Evolutionary conservation across 2,797 vertebrate genomes (phyloP), one percentile per base, ranked within the genome.

Genomic region (Enteromius trimaculatus): DNA sequence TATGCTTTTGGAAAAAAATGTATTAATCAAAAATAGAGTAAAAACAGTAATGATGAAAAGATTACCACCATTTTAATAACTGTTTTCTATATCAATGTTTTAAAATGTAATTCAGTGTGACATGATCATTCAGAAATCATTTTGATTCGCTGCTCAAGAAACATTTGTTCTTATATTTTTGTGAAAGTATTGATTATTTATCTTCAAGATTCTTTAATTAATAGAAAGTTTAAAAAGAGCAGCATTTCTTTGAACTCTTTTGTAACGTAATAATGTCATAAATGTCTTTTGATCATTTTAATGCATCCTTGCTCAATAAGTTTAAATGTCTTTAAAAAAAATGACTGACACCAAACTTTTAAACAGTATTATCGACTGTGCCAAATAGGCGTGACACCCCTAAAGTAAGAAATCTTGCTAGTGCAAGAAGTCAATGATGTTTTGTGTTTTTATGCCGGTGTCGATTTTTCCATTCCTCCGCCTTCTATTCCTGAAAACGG

Each of bases 401-500:
- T 17, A n/a, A 34, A 29, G 39, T 49, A 13, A 74, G 29, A 51
- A 34, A 81, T 51, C 19, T 37, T 19, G 21, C 39, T 65, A 34
- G 21, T 37, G 39, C 42, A 72, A 34, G 26, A 34, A 65, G 29
- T 65, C 13, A 66, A 64, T 44, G 16, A 58, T 60, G 58, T 71
- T 76, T 55, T 49, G 19, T 81, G 42, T 72, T 66, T 39, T 76
- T 55, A 75, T 16, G 47, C 31, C 17, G 7, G 69, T 49, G 53
- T 39, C 9, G 9, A 49, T 44, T 80, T 80, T 80, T 70, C 21
- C 51, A 47, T 80, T 62, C 55, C 37, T 47, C 53, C 17, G 8
- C 75, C n/a, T 81, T 64, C 53, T 53, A 65, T 65, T 81, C 21
- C 80, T 75, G 68, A 62, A 39, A 47, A 60, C 10, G 31, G 44